phyloP scores from a whole-genome alignment of 2,797 vertebrate genomes.

The Sorex maritimensis region DNA sequence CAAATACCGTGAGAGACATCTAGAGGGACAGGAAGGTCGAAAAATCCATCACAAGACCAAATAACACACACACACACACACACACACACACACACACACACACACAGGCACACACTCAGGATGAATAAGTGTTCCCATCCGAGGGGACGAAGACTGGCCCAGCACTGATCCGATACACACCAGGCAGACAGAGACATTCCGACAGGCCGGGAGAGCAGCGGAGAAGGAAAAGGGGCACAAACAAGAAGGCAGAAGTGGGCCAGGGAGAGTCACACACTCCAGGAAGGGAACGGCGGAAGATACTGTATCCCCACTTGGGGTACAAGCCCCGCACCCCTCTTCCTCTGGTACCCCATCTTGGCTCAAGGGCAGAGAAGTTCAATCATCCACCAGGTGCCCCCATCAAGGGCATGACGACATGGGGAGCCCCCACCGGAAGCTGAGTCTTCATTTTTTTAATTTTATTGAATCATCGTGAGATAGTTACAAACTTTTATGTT shows the following conservation, averaged over 20 bases:
- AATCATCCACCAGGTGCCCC: too few relatives aligned
- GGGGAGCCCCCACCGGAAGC: background rate
- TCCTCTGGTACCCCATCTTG: too few relatives aligned
- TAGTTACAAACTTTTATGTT: too few relatives aligned
- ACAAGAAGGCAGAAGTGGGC: background rate
- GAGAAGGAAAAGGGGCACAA: background rate
- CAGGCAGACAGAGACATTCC: background rate
- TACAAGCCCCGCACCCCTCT: too few relatives aligned
- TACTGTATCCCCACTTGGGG: too few relatives aligned
- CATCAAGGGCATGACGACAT: fast-evolving
- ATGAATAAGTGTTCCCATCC: background rate
- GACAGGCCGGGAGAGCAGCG: background rate
- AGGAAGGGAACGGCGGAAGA: too few relatives aligned
- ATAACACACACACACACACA: background rate
- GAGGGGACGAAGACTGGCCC: background rate
- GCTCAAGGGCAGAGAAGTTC: too few relatives aligned
- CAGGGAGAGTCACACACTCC: background rate
- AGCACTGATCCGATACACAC: background rate
- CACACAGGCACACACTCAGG: background rate
- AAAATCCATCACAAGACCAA: background rate
- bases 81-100: fast-evolving
- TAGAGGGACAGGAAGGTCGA: background rate
- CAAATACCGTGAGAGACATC: background rate
- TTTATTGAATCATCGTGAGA: too few relatives aligned
- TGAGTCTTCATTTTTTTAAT: too few relatives aligned